Evolutionary conservation across 92 coral and sea anemone species (phyloP), one percentile per base, ranked within the genome.

Genomic region (Epizoanthus fatuus): DNA sequence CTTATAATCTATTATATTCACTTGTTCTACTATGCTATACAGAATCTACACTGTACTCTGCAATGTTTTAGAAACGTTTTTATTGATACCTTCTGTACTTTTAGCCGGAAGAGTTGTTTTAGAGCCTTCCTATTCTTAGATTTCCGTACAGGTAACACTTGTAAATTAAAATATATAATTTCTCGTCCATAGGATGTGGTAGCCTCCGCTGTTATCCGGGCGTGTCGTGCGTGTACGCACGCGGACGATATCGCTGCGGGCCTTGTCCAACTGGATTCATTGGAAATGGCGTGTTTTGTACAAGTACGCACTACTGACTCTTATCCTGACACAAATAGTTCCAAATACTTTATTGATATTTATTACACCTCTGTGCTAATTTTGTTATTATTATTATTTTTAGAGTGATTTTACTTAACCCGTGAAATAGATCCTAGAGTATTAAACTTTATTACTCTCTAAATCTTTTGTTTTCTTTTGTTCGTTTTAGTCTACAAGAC

Each of bases 231-330:
- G 56, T 86, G 19, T 84, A 60, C 59, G 85, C 74, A 20, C 51
- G 88, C 7, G 91, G 90, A 19, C 72, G 69, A 53, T 89, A 81
- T 55, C 89, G 68, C 35, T 95, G 98, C 66, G 98, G 95, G 67
- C 56, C 75, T 15, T 95, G 98, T 47, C 98, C 98, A 4, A 82
- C 7, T 58, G 94, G 94, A 63, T 90, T 87, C 72, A 83, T 90
- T 14, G 98, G 98, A 78, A 92, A 96, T 69, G 98, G 98, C 13
- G 85, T 82, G 22, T 45, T 79, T 22, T 96, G 98, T 47, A 56
- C 90, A 42, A 93, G 98, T 96, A 86, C 67, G 87, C 85, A 25
- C 17, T 4, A 29, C 35, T 0, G 35, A 29, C 35, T 29, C 35
- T 29, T 29, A 29, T 29, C 35, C 35, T 29, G 1, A 29, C 35